Percentiles rank a stretch among this genome's conserved stretches.
Conservation (phyloP, 2,113 vertebrate genomes). For the Proteles cristata region DNA sequence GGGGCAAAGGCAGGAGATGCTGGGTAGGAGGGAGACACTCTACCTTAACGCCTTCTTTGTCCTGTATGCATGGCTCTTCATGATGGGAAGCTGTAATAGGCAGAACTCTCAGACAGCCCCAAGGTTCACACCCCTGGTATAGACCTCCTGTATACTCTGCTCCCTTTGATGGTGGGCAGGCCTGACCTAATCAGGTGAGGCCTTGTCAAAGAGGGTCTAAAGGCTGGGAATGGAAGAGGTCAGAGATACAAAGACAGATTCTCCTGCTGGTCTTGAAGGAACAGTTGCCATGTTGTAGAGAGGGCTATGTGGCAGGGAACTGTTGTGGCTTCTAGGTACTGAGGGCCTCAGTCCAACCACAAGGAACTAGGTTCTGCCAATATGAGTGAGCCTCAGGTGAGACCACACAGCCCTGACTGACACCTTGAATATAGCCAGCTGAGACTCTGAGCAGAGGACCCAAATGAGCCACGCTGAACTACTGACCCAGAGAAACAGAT, state of each 20-base stretch:
- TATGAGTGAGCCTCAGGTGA: background rate
- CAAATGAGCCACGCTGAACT: background rate
- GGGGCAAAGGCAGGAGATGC: background rate
- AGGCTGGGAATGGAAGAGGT: background rate
- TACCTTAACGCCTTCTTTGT: background rate
- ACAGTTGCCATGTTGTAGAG: background rate
- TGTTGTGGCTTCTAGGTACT: rapidly evolving
- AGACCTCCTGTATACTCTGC: background rate
- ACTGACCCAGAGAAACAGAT: background rate
- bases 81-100: rapidly evolving
- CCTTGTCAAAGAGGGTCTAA: background rate
- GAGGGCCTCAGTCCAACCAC: background rate
- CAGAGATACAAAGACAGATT: background rate
- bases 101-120: background rate
- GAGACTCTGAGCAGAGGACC: background rate
- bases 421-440: background rate
- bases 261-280: background rate
- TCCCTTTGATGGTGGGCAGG: background rate
- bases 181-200: background rate
- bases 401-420: too few relatives aligned
- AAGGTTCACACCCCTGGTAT: background rate
- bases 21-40: background rate
- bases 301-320: background rate
- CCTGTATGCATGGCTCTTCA: background rate
- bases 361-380: background rate